A percentile compares a stretch with the other conserved stretches of the same genome.
Evolutionary conservation across 2,113 vertebrate genomes (phyloP).

Genomic region (Oreochromis niloticus): DNA sequence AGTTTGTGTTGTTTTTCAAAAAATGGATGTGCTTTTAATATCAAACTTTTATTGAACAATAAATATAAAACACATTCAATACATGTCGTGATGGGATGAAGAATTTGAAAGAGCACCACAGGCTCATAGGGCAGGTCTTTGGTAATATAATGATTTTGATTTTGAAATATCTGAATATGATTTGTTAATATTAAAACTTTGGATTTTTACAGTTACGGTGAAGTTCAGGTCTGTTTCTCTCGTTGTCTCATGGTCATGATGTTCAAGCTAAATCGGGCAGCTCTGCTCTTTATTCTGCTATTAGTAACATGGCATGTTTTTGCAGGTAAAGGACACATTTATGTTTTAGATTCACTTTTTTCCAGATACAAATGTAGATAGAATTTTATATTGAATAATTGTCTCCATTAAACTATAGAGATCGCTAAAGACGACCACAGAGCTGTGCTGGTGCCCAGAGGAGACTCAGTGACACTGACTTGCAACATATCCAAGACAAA

Average conservation of each 20-base stretch:
- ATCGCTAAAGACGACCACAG: accelerated
- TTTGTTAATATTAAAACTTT: too few relatives aligned
- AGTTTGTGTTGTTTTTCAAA: too few relatives aligned
- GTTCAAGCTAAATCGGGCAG: background rate
- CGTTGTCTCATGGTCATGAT: background rate
- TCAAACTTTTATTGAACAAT: too few relatives aligned
- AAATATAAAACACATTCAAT: too few relatives aligned
- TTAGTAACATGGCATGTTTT: background rate
- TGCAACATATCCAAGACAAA: background rate
- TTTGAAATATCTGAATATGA: too few relatives aligned
- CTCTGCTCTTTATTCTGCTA: background rate
- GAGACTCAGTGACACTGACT: background rate
- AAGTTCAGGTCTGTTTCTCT: background rate
- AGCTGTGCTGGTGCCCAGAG: background rate
- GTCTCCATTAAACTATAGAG: background rate
- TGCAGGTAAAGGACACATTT: constrained; percentile 12
- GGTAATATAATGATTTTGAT: too few relatives aligned
- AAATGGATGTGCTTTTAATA: too few relatives aligned
- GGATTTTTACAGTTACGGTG: too few relatives aligned
- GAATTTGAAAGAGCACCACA: too few relatives aligned
- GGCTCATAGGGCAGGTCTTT: too few relatives aligned
- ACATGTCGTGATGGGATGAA: too few relatives aligned
- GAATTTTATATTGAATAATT: background rate
- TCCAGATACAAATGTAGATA: background rate
- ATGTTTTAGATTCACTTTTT: background rate